Evolutionary conservation across 2,888 invertebrate species (phyloP).

Genomic region (Bellardia bayeri): DNA sequence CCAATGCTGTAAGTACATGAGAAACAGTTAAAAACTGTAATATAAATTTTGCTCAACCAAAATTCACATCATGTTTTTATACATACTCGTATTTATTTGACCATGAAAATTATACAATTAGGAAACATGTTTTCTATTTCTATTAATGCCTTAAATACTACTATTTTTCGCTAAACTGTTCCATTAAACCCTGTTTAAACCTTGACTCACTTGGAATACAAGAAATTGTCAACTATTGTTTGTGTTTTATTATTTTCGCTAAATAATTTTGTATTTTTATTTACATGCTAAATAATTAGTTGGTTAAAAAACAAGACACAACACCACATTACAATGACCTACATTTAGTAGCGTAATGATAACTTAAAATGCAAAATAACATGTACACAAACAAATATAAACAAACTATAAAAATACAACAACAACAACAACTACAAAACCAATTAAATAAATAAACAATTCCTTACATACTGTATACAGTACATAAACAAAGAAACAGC

Average conservation of each 20-base stretch:
- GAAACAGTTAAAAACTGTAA: not conserved
- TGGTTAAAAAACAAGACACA: slow-evolving; percentile 60
- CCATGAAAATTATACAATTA: slow-evolving; percentile 41
- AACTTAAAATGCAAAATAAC: slow-evolving; percentile 7
- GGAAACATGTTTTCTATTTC: not conserved
- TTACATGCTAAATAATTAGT: slow-evolving; percentile 52
- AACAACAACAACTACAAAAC: not conserved
- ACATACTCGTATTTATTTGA: not conserved
- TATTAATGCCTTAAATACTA: not conserved
- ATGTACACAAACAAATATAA: slow-evolving; percentile 29
- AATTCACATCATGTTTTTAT: not conserved
- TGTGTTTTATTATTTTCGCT: not conserved
- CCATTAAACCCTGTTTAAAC: slow-evolving; percentile 30
- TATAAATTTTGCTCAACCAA: not conserved
- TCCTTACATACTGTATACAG: slow-evolving; percentile 26
- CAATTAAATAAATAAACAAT: slow-evolving; percentile 37
- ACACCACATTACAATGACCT: slow-evolving; percentile 67
- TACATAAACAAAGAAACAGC: slow-evolving; percentile 23
- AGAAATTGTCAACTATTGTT: slow-evolving; percentile 53
- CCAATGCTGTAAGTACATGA: no score
- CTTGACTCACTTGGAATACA: slow-evolving; percentile 45
- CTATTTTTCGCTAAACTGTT: not conserved
- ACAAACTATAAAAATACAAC: slow-evolving; percentile 7
- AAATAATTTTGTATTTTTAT: slow-evolving; percentile 19
- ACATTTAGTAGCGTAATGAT: slow-evolving; percentile 62